Percentiles rank a stretch among this genome's conserved stretches.
Conservation (phyloP, 2,888 invertebrate genomes). For the Gymnocheta viridis region DNA sequence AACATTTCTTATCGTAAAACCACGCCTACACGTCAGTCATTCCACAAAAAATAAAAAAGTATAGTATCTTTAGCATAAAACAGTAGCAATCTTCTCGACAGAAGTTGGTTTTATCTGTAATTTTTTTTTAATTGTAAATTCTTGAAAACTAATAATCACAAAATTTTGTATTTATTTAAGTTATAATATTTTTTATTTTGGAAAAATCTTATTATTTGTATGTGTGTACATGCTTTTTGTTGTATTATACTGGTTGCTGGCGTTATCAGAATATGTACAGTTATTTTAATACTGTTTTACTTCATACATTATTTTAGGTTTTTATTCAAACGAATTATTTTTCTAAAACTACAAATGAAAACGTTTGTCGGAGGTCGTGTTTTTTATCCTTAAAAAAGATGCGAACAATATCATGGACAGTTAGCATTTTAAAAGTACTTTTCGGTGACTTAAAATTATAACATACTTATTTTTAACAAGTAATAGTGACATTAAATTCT, state of each 20-base stretch:
- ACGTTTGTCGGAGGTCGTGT: slow-evolving; percentile 18
- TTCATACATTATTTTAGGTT: background rate
- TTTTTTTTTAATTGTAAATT: slow-evolving; percentile 29
- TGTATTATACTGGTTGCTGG: background rate
- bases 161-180: background rate
- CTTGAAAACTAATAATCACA: slow-evolving; percentile 28
- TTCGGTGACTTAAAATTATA: background rate
- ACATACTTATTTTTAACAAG: background rate
- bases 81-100: slow-evolving; percentile 35
- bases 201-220: slow-evolving; percentile 7
- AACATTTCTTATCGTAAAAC: slow-evolving; percentile 67
- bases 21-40: slow-evolving; percentile 70
- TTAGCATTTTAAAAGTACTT: background rate
- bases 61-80: slow-evolving; percentile 54
- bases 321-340: background rate
- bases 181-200: slow-evolving; percentile 6
- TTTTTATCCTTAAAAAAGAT: background rate
- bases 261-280: slow-evolving; percentile 19
- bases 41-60: slow-evolving; percentile 6
- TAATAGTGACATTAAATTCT: too few relatives aligned
- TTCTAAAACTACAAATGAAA: background rate
- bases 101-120: slow-evolving; percentile 51
- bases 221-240: background rate
- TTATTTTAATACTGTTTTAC: background rate
- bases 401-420: background rate